A percentile compares a stretch with the other conserved stretches of the same genome.
Conservation (phyloP, 2,113 vertebrate genomes). For the Callocephalon fimbriatum region DNA sequence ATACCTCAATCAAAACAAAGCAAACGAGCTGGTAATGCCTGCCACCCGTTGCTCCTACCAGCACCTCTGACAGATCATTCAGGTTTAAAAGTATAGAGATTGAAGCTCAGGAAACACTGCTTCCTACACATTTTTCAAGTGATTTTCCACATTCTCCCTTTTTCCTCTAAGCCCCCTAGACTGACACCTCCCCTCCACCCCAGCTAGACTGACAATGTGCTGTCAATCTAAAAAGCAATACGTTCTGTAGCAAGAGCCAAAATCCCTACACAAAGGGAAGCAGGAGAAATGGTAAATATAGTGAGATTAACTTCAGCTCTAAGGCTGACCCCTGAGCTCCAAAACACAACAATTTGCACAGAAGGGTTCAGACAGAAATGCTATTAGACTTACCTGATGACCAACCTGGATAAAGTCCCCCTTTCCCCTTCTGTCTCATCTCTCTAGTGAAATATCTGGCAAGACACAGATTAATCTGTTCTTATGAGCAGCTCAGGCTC, state of each 20-base stretch:
- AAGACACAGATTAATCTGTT: background rate
- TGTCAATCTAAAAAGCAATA: background rate
- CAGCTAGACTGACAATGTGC: background rate
- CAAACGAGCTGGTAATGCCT: background rate
- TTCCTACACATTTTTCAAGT: background rate
- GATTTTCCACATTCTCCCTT: background rate
- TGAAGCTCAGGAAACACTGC: background rate
- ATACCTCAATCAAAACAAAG: background rate
- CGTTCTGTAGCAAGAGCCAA: background rate
- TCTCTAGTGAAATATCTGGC: background rate
- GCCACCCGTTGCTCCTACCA: background rate
- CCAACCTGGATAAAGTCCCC: background rate
- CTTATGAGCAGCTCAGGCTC: background rate
- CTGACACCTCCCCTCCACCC: background rate
- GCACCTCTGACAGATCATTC: background rate
- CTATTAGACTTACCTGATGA: background rate
- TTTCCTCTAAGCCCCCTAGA: background rate
- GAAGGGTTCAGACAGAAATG: background rate
- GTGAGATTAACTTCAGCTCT: background rate
- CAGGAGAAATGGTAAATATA: background rate
- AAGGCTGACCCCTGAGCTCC: background rate
- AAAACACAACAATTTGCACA: background rate
- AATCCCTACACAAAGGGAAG: background rate
- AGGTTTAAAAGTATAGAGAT: background rate
- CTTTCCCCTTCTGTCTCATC: fast-evolving